phyloP scores from a whole-genome alignment of 2,797 vertebrate genomes.

The Danionella dracula region DNA sequence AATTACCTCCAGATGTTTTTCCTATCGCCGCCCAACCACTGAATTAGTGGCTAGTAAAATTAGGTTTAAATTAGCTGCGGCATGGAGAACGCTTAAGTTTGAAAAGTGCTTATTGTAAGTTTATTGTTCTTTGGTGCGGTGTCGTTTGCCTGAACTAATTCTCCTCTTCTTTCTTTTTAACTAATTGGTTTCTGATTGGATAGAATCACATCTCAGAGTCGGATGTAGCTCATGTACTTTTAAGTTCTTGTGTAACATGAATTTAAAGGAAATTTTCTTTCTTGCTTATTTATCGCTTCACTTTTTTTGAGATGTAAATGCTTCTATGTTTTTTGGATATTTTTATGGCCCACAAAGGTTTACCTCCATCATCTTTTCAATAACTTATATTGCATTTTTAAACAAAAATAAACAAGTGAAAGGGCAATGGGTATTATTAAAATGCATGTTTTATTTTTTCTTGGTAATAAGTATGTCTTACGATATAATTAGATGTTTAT shows the following conservation, averaged over 20 bases:
- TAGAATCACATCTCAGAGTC: constrained; percentile 59
- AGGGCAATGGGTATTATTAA: too few relatives aligned
- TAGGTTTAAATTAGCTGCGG: constrained; percentile 71
- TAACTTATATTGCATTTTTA: too few relatives aligned
- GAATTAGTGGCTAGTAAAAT: constrained; percentile 78
- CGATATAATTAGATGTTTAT: too few relatives aligned
- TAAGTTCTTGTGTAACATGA: constrained; percentile 47
- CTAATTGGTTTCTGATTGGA: constrained; percentile 67
- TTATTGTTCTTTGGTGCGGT: constrained; percentile 73
- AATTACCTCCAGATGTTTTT: constrained; percentile 79
- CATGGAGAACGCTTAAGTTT: constrained; percentile 62
- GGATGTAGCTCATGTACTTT: constrained; percentile 51
- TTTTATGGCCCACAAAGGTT: too few relatives aligned
- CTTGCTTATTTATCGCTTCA: constrained; percentile 12
- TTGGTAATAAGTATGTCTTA: too few relatives aligned
- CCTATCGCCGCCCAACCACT: constrained; percentile 61
- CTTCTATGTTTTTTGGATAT: too few relatives aligned
- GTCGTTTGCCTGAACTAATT: constrained; percentile 63
- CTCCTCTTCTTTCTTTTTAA: constrained; percentile 51
- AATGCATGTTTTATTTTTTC: too few relatives aligned
- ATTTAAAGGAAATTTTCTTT: constrained; percentile 31
- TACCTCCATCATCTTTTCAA: too few relatives aligned
- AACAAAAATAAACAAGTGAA: too few relatives aligned
- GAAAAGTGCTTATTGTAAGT: constrained; percentile 75
- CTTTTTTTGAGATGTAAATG: too few relatives aligned